Evolutionary conservation across 2,113 vertebrate species (phyloP).

Genomic region (Macquaria ambigua): DNA sequence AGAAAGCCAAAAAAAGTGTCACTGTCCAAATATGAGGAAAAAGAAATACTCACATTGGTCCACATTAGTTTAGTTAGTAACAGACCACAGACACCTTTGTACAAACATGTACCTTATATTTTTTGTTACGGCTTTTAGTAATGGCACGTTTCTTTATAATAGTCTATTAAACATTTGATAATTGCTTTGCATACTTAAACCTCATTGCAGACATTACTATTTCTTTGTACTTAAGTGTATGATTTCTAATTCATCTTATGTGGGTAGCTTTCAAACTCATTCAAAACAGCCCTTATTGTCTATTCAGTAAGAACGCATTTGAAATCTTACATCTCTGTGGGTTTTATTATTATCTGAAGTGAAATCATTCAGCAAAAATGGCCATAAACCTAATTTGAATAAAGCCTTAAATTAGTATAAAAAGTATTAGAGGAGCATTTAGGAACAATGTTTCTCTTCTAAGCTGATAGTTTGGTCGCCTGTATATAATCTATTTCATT

Average conservation of each 20-base stretch:
- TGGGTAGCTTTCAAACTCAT: neutral
- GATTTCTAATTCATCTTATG: neutral
- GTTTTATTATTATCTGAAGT: neutral
- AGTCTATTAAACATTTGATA: neutral
- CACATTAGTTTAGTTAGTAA: neutral
- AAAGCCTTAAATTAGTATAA: neutral
- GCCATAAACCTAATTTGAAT: neutral
- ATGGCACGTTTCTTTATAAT: neutral
- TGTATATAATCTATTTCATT: neutral
- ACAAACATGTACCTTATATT: neutral
- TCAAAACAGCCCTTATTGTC: neutral
- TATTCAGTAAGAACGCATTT: neutral
- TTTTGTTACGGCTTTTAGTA: neutral
- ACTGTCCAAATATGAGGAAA: neutral
- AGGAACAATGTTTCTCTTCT: neutral
- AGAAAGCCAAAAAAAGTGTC: neutral
- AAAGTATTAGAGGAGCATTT: neutral
- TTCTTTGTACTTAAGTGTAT: neutral
- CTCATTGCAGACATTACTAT: neutral
- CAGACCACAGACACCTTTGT: neutral
- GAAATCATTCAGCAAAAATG: neutral
- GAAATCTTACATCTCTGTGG: neutral
- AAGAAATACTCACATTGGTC: neutral
- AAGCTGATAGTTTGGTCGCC: neutral
- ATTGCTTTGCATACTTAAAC: neutral